These are phyloP conservation scores for Nothobranchius kuhntae DNA, from an alignment of 2,113 vertebrate genomes.

Conservation along the genomic window DNA sequence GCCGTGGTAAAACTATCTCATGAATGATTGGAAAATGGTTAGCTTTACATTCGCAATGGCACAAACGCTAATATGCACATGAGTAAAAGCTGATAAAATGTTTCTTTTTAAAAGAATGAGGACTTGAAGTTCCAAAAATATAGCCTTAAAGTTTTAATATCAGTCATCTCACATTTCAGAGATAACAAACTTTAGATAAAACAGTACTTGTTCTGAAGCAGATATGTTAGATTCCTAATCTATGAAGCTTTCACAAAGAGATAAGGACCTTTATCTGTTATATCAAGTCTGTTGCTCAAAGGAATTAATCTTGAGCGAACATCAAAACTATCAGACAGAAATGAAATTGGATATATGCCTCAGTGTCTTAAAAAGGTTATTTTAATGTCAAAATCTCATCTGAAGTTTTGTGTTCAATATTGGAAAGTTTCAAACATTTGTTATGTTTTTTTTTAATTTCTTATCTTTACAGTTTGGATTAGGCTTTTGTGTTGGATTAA, in stretches of 20 bases:
- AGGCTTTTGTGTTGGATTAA: background rate
- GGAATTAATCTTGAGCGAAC: conserved; percentile 17
- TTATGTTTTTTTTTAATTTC: background rate
- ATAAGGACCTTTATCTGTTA: conserved; percentile 13
- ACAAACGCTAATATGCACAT: no score
- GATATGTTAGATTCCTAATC: conserved; percentile 24
- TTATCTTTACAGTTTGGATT: background rate
- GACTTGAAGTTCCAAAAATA: no score
- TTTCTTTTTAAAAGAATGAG: no score
- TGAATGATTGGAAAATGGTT: no score
- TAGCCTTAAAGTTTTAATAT: conserved; percentile 3
- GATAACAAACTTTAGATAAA: conserved; percentile 43
- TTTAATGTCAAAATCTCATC: conserved; percentile 15
- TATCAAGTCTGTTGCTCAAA: conserved; percentile 27
- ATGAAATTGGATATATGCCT: conserved; percentile 8
- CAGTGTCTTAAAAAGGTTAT: conserved; percentile 4
- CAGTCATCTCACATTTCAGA: conserved; percentile 25
- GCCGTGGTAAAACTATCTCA: no score
- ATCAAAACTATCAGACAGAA: conserved; percentile 12
- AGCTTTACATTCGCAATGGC: no score
- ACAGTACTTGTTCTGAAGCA: conserved; percentile 4
- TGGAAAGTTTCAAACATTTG: background rate
- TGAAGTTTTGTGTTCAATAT: background rate
- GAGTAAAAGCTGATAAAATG: no score
- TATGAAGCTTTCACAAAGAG: conserved; percentile 31